A percentile compares a stretch with the other conserved stretches of the same genome.
phyloP scores from a whole-genome alignment of 2,797 vertebrate genomes.

The Crocidura indochinensis region DNA sequence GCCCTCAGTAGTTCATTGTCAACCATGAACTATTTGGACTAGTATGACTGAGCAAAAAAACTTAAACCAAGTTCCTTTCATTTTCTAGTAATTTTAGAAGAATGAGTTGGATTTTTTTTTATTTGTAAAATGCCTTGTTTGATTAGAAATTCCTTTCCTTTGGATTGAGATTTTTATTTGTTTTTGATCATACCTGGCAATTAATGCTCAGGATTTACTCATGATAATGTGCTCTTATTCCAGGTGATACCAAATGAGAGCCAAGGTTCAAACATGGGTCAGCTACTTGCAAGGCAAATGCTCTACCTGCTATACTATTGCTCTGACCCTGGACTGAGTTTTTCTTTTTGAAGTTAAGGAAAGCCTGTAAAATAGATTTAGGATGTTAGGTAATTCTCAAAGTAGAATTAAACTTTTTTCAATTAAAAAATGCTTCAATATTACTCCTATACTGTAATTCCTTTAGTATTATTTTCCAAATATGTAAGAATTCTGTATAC shows the following conservation, averaged over 20 bases:
- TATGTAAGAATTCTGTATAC: not conserved
- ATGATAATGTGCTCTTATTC: no score
- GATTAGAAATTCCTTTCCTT: not conserved
- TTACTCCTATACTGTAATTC: not conserved
- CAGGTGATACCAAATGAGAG: no score
- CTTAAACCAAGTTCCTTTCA: not conserved
- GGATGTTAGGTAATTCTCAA: slow-evolving; percentile 16
- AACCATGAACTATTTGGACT: not conserved
- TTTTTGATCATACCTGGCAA: no score
- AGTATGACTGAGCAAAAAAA: not conserved
- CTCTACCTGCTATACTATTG: no score
- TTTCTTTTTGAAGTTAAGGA: not conserved
- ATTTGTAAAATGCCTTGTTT: slow-evolving; percentile 20
- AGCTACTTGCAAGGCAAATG: no score
- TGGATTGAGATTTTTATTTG: not conserved
- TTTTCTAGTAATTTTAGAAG: slow-evolving; percentile 34
- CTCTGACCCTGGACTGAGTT: no score
- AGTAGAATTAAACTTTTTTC: not conserved
- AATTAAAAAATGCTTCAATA: no score
- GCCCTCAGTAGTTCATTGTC: not conserved
- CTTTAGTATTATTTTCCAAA: not conserved
- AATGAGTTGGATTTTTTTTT: slow-evolving; percentile 9
- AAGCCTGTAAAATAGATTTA: slow-evolving; percentile 13
- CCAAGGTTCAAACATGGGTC: no score
- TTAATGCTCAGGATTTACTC: no score